A percentile compares a stretch with the other conserved stretches of the same genome.
These are phyloP conservation scores for Centropus unirufus DNA, from an alignment of 2,113 vertebrate genomes.

Conservation along the genomic window DNA sequence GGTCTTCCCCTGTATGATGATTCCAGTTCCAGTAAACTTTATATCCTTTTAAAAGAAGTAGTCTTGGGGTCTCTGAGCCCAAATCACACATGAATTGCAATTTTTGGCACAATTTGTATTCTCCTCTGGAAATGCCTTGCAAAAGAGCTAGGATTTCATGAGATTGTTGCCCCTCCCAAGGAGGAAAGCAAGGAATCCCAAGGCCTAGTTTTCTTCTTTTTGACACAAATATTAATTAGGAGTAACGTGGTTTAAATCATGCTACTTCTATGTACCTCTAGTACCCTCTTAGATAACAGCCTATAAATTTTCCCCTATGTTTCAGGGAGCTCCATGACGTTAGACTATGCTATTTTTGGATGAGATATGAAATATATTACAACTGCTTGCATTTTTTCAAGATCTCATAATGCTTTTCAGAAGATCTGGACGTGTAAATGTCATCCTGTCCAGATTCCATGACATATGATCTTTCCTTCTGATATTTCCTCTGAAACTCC, in stretches of 20 bases:
- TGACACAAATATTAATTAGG: not conserved
- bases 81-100: slow-evolving; percentile 52
- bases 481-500: not conserved
- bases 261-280: not conserved
- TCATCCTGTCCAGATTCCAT: not conserved
- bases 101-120: slow-evolving; percentile 43
- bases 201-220: not conserved
- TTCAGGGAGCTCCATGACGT: not conserved
- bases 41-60: slow-evolving; percentile 64
- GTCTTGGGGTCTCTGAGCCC: slow-evolving; percentile 30
- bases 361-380: not conserved
- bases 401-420: not conserved
- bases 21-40: slow-evolving; percentile 54
- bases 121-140: slow-evolving; percentile 53
- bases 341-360: not conserved
- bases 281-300: not conserved
- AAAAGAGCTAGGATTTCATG: slow-evolving; percentile 50
- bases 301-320: not conserved
- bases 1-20: not conserved
- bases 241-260: not conserved
- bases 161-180: not conserved
- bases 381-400: not conserved
- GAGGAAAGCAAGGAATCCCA: not conserved
- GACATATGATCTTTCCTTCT: not conserved
- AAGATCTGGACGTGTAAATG: not conserved